phyloP scores from a whole-genome alignment of 2,888 invertebrate genomes.

The Coremacera marginata region DNA sequence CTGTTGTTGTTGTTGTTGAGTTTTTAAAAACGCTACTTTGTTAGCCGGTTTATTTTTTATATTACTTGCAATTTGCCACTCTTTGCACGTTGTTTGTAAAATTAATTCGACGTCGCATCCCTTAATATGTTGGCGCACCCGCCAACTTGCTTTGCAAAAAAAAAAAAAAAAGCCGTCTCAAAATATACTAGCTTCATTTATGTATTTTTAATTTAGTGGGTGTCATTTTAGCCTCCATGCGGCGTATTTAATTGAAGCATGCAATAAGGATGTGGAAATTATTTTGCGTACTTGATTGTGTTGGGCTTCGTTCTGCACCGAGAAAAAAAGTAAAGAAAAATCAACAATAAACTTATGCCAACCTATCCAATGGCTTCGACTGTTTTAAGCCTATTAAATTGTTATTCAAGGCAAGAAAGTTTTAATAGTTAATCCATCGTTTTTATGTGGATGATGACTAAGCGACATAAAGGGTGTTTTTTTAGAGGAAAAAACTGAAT shows the following conservation, averaged over 20 bases:
- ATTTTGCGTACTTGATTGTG: neutral
- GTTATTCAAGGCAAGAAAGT: too few relatives aligned
- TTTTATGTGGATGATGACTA: too few relatives aligned
- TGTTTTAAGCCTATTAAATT: too few relatives aligned
- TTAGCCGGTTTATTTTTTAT: neutral
- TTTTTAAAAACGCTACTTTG: neutral
- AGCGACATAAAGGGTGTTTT: too few relatives aligned
- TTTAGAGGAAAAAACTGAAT: too few relatives aligned
- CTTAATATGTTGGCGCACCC: neutral
- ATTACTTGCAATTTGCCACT: conserved; percentile 51
- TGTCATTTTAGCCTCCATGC: conserved; percentile 50
- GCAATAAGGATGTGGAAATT: neutral
- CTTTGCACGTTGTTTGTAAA: conserved; percentile 61
- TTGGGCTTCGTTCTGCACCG: neutral
- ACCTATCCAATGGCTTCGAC: too few relatives aligned
- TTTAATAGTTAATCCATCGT: too few relatives aligned
- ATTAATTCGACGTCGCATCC: conserved; percentile 54
- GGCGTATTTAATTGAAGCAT: conserved; percentile 27
- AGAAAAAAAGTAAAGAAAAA: too few relatives aligned
- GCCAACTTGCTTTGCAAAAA: neutral
- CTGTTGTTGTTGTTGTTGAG: neutral
- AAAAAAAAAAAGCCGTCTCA: neutral
- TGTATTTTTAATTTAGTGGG: conserved; percentile 64
- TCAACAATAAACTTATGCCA: too few relatives aligned
- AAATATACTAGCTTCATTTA: neutral